Evolutionary conservation across 2,888 invertebrate species (phyloP), one percentile per base, ranked within the genome.

Genomic region (Drosophila mimica): DNA sequence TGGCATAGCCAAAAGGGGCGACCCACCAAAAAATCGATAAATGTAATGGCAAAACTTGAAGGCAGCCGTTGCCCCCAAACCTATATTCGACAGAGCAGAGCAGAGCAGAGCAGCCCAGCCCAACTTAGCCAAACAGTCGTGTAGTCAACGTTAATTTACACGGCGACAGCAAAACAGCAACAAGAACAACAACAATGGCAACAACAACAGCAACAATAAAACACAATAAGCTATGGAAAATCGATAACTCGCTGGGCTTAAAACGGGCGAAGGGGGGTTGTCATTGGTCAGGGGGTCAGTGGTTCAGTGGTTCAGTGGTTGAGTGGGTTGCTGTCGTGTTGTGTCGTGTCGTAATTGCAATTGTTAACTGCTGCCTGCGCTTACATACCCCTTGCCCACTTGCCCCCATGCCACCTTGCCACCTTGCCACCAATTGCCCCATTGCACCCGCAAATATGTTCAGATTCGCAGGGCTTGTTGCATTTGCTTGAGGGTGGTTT

Each of bases 141-240:
- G 62, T 71, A 78, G 79, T 75, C 70, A 78, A 82, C 78, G 76
- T 80, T 84, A 84, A 84, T 84, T 84, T 87, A 84, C 88, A 84
- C 88, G 79, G 75, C 75, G 79, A 78, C 79, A 75, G 64, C 66
- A 53, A 56, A 59, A 49, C 52, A 40, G 34, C 46, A 58, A 25
- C 64, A 75, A n/a, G 58, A 64, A 33, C 57, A 46, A 20, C 43
- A 66, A 54, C 54, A 57, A 28, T 25, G 57, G 20, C 56, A 48
- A 30, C 36, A 49, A 30, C 15, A 28, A 48, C 28, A 46, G 20
- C 43, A 46, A 46, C 46, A 73, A 61, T 57, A 38, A 33, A 68
- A 34, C 36, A 71, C 68, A 51, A 61, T 40, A 61, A 61, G 40
- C 31, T 36, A 58, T 59, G 62, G 52, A 79, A 78, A 78, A 78